Base-by-base conservation (phyloP, 1,140 invertebrate species). In the Melipona quadrifasciata region DNA sequence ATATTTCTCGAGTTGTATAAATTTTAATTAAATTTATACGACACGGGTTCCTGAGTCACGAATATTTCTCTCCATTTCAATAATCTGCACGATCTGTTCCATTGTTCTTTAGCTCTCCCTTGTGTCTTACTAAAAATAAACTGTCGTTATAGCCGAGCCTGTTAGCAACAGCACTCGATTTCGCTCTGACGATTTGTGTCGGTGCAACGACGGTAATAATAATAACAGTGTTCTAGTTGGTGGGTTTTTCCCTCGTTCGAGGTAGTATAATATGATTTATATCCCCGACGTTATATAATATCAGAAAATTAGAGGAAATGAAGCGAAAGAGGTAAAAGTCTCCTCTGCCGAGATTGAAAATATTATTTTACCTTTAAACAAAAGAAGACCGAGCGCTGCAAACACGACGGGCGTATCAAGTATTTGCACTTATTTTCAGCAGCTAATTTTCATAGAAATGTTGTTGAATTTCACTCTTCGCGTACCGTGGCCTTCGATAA, bases 111-210 rank as follows among this genome's bases (percentile, higher is more conserved):
- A 74, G n/a, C n/a, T 21, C 55, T 31, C 14, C 72, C n/a, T 74
- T 74, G 47, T 5, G n/a, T 21, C 17, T 6, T 31, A 55, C 47
- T 55, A 73, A 31, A 55, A 51, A 47, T 53, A 55, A 74, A 55
- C 31, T 74, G 21, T 39, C 34, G 51, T 27, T 74, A 74, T 74
- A 55, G 72, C 19, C 53, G 51, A 31, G 11, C n/a, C n/a, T 74
- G 16, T 74, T 74, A 74, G 39, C 27, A 19, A 74, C 72, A 74
- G n/a, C n/a, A n/a, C 57, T 72, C 70, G 70, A 72, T 47, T 72
- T 19, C 12, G 39, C 17, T n/a, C 70, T 51, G 47, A 72, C 70
- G 70, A 72, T 72, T 51, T 47, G 24, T 72, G 21, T 51, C n/a
- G 0, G 8, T 47, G 39, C 39, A 47, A 21, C 70, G 11, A 72